Evolutionary conservation across 2,888 invertebrate genomes (phyloP).

Genomic region (Colletes collaris): DNA sequence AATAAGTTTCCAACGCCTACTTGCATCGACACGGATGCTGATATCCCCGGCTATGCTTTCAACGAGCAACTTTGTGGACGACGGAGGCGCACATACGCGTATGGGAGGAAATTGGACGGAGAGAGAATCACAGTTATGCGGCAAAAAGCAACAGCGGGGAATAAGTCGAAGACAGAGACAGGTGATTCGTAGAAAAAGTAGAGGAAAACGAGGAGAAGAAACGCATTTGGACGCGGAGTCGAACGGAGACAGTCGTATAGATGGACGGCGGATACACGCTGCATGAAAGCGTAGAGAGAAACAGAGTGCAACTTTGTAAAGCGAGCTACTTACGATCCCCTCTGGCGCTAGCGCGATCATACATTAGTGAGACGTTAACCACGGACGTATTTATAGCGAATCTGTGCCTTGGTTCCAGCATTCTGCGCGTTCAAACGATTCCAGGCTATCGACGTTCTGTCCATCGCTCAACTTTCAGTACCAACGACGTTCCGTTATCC

Average conservation of each 20-base stretch:
- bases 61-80: slow-evolving; percentile 53
- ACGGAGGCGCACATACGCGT: not conserved
- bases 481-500: slow-evolving; percentile 32
- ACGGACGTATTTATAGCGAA: slow-evolving; percentile 10
- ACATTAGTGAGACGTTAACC: slow-evolving; percentile 42
- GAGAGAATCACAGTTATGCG: not conserved
- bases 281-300: not conserved
- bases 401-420: slow-evolving; percentile 16
- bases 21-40: slow-evolving; percentile 45
- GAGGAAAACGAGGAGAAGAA: not conserved
- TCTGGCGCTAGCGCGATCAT: slow-evolving; percentile 40
- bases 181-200: not conserved
- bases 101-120: not conserved
- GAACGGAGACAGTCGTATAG: no score
- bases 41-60: slow-evolving; percentile 8
- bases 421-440: slow-evolving; percentile 40
- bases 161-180: not conserved
- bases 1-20: slow-evolving; percentile 42
- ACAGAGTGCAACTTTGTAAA: slow-evolving; percentile 55
- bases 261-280: not conserved
- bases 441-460: slow-evolving; percentile 34
- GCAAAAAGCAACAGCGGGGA: not conserved
- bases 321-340: slow-evolving; percentile 30
- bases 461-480: slow-evolving; percentile 19
- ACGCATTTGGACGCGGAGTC: no score